Evolutionary conservation across 2,888 invertebrate species (phyloP).

Genomic region (Acrobasis suavella): DNA sequence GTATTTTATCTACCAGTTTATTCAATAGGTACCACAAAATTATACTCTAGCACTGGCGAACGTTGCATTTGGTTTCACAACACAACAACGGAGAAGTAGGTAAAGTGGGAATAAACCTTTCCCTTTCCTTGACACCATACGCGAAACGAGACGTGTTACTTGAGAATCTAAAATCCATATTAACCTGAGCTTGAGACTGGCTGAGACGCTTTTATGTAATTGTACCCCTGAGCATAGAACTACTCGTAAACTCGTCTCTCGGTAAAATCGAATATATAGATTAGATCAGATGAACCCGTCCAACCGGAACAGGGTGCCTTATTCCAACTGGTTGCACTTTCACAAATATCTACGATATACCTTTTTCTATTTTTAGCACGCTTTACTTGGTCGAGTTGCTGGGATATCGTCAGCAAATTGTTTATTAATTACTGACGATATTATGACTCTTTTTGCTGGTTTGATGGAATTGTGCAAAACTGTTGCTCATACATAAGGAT

Average conservation of each 20-base stretch:
- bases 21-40: not conserved
- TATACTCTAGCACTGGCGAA: not conserved
- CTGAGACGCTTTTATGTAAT: too few species aligned
- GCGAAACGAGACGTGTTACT: not conserved
- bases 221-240: not conserved
- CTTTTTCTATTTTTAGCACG: constrained; percentile 15
- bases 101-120: constrained; percentile 19
- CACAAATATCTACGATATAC: constrained; percentile 16
- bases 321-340: constrained; percentile 18
- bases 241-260: not conserved
- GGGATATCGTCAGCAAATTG: not conserved
- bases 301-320: constrained; percentile 18
- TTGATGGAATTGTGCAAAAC: not conserved
- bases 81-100: constrained; percentile 20
- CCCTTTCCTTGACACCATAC: constrained; percentile 15
- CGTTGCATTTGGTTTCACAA: constrained; percentile 20
- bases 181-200: constrained; percentile 7
- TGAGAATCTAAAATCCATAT: not conserved
- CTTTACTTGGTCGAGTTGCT: not conserved
- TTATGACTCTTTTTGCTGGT: not conserved
- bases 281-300: constrained; percentile 20
- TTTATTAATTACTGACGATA: not conserved
- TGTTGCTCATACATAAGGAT: not conserved
- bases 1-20: not conserved
- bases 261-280: not conserved